These are phyloP conservation scores for Channa argus DNA, from an alignment of 2,113 vertebrate species.

Conservation along the genomic window DNA sequence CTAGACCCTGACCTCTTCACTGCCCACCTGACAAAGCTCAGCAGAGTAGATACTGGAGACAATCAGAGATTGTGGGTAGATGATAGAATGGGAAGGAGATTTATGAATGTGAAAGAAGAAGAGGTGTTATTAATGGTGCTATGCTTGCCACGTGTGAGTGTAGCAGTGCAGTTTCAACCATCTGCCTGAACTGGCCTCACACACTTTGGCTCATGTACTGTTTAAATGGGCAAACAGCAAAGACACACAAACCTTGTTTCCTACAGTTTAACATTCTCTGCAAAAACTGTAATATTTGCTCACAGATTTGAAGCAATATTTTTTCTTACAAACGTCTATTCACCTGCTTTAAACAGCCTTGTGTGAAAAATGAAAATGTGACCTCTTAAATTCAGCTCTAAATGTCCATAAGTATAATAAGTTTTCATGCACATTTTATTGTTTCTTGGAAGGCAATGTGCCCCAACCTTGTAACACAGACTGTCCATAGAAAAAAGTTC, in stretches of 20 bases:
- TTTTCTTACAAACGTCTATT: conserved; percentile 21
- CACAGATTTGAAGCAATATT: neutral
- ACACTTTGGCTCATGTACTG: conserved; percentile 33
- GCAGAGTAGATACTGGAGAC: neutral
- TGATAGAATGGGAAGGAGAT: neutral
- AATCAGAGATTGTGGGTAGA: neutral
- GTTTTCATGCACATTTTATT: conserved; percentile 39
- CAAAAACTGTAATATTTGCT: neutral
- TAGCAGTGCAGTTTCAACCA: conserved; percentile 1
- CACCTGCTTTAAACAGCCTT: conserved; percentile 3
- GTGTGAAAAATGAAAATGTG: conserved; percentile 28
- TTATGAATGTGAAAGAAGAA: neutral
- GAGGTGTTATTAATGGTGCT: neutral
- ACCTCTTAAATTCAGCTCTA: conserved; percentile 17
- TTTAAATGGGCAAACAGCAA: conserved; percentile 20
- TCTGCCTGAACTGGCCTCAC: conserved; percentile 11
- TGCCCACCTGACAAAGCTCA: conserved; percentile 1
- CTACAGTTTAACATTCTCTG: conserved; percentile 17
- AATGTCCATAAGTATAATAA: conserved; percentile 17
- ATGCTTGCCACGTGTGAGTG: conserved; percentile 17
- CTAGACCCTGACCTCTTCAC: neutral
- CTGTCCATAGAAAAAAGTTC: neutral
- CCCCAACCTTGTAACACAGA: neutral
- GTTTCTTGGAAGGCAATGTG: conserved; percentile 2
- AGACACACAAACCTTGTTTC: conserved; percentile 4